Conservation (phyloP, 2,113 vertebrate species). For the Sitta europaea region DNA sequence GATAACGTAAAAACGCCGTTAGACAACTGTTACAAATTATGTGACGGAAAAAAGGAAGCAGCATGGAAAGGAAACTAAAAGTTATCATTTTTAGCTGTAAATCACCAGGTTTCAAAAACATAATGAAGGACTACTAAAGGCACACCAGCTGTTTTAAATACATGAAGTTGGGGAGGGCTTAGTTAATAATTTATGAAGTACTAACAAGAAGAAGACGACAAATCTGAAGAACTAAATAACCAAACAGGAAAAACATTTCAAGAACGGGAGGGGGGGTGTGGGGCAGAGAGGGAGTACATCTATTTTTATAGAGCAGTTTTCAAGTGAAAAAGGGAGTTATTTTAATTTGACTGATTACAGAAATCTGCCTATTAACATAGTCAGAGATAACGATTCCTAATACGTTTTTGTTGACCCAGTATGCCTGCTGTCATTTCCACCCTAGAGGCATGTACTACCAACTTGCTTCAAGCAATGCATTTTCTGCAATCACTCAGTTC, state of each 20-base stretch:
- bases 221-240: background rate
- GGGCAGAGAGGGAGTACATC: accelerated
- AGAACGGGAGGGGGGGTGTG: accelerated
- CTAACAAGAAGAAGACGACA: background rate
- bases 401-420: background rate
- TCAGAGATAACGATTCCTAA: background rate
- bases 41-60: background rate
- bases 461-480: background rate
- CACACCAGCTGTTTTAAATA: constrained; percentile 22
- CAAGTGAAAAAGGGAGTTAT: background rate
- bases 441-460: background rate
- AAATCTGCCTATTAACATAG: background rate
- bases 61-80: background rate
- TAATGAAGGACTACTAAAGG: background rate
- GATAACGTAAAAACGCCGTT: background rate
- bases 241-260: background rate
- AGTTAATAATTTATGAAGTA: background rate
- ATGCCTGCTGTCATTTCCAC: background rate
- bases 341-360: background rate
- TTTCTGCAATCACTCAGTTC: background rate
- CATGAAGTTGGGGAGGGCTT: background rate
- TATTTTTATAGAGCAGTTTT: background rate
- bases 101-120: background rate
- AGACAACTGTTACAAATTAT: constrained; percentile 28
- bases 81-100: background rate